Conservation (phyloP, 2,113 vertebrate genomes). For the Agapornis roseicollis region DNA sequence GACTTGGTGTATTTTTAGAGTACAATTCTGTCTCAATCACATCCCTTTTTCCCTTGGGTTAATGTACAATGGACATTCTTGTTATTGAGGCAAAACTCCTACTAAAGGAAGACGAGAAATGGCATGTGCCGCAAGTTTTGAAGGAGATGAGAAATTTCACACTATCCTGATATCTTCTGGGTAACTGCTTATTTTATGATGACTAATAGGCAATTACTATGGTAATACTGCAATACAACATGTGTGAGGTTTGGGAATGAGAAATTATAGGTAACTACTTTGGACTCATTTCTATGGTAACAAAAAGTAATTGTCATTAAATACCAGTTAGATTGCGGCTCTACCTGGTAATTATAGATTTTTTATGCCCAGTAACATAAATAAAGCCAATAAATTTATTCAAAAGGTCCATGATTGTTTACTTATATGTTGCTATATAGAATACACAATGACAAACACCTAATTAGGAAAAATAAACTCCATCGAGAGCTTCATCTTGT, state of each 20-base stretch:
- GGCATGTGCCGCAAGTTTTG: conserved; percentile 39
- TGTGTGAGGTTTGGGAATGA: conserved; percentile 79
- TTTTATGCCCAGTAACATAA: conserved; percentile 81
- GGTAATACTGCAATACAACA: conserved; percentile 81
- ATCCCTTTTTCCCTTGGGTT: neutral
- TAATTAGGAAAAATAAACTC: conserved; percentile 80
- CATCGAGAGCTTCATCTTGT: conserved; percentile 57
- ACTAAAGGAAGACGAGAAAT: neutral
- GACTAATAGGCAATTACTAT: conserved; percentile 87
- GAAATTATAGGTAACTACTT: conserved; percentile 82
- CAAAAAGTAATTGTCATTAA: conserved; percentile 86
- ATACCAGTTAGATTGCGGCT: conserved; percentile 77
- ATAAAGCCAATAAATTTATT: conserved; percentile 83
- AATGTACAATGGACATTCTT: neutral
- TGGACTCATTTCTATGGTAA: conserved; percentile 86
- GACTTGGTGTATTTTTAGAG: neutral
- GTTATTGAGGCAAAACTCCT: conserved; percentile 9
- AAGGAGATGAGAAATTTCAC: conserved; percentile 76
- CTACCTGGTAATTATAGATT: conserved; percentile 83
- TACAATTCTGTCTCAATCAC: neutral
- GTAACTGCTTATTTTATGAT: conserved; percentile 83
- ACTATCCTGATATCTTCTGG: conserved; percentile 78
- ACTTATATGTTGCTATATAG: conserved; percentile 60
- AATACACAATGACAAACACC: conserved; percentile 71
- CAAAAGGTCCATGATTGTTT: conserved; percentile 77